Evolutionary conservation across 2,797 vertebrate species (phyloP), one percentile per base, ranked within the genome.

Genomic region (Bufotes viridis): DNA sequence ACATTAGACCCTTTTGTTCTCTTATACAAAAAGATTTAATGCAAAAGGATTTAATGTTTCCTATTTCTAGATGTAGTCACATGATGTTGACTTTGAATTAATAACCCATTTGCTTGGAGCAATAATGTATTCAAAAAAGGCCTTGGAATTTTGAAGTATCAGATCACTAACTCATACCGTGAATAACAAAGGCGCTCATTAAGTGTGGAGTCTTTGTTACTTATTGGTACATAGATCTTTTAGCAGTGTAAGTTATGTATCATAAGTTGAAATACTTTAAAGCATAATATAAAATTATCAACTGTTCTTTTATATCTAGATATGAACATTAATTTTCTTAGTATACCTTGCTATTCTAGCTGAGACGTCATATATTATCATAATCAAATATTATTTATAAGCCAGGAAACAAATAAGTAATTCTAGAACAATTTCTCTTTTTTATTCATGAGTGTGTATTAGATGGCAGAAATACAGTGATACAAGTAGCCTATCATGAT

Each of bases 341-440:
- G 65, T 86, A 84, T 93, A 91, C 90, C 89, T 90, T 92, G 90
- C 87, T 91, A 93, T 81, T 89, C 91, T 92, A 93, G 93, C 90
- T 90, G 92, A 91, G 91, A 95, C 94, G 93, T 92, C 93, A 94
- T 93, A 93, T 93, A 93, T 95, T 95, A 93, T 91, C 90, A 92
- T 94, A 95, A 96, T 95, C 96, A 92, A 91, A 91, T 89, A 90
- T 93, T 94, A 94, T 94, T 96, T 95, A 95, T 95, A 95, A 93
- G 90, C 90, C 91, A 92, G 92, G 74, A 93, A 95, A 90, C 86
- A 94, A 94, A 93, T 93, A 95, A 95, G 91, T 95, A 90, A 94
- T 94, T 95, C 90, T 92, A 92, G 94, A 91, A 91, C 92, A 94
- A 95, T 95, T 95, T 92, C 91, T 91, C 91, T 58, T 92, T 94